Conservation (phyloP, 2,888 invertebrate genomes). For the Drosophila tripunctata region DNA sequence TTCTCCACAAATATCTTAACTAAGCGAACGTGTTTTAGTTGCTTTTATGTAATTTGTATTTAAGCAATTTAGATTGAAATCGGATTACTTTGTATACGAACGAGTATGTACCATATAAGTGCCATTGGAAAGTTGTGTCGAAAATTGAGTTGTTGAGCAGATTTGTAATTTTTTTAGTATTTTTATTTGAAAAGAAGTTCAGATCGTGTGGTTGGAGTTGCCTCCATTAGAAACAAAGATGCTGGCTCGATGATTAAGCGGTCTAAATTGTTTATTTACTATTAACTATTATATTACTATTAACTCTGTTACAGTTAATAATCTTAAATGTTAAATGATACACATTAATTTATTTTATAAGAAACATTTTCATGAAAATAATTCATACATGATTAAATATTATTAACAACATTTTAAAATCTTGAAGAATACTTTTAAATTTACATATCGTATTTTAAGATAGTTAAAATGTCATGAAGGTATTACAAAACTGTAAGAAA, state of each 20-base stretch:
- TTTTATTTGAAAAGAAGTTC: neutral
- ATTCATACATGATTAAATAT: too few relatives aligned
- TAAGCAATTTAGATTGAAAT: constrained; percentile 23
- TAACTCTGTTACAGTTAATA: too few relatives aligned
- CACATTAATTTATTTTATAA: too few relatives aligned
- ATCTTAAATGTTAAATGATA: too few relatives aligned
- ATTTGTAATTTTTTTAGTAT: neutral
- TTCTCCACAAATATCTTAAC: constrained; percentile 7
- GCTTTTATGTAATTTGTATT: constrained; percentile 18
- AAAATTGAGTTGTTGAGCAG: constrained; percentile 14
- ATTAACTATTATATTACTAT: too few relatives aligned
- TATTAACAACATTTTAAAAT: too few relatives aligned
- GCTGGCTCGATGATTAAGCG: neutral
- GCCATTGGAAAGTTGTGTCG: constrained; percentile 14
- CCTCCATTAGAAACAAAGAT: neutral
- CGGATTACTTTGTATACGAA: constrained; percentile 3
- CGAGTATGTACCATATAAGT: constrained; percentile 2
- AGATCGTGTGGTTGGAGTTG: neutral
- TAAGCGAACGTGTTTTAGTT: constrained; percentile 17
- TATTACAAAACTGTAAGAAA: too few relatives aligned
- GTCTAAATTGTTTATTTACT: neutral
- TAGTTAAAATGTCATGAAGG: too few relatives aligned
- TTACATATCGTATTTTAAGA: too few relatives aligned
- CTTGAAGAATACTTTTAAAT: too few relatives aligned
- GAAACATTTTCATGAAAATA: too few relatives aligned